Conservation (phyloP, 2,113 vertebrate genomes). For the Balaenoptera acutorostrata region DNA sequence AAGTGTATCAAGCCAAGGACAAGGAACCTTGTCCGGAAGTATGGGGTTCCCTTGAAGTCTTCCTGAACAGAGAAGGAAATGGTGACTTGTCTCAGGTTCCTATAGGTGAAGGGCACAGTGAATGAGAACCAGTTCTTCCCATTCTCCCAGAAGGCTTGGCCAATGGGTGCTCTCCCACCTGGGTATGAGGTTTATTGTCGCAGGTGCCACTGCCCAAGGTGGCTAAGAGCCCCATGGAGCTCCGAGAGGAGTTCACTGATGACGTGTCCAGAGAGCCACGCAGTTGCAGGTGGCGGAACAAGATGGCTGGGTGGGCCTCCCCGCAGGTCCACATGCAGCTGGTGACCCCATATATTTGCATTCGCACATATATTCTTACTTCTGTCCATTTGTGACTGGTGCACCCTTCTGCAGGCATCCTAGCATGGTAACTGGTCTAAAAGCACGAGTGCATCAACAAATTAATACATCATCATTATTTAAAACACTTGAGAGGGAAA, state of each 20-base stretch:
- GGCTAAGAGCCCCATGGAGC: not conserved
- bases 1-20: not conserved
- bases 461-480: not conserved
- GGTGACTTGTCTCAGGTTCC: not conserved
- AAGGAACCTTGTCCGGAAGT: not conserved
- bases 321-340: not conserved
- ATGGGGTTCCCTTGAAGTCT: not conserved
- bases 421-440: not conserved
- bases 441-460: not conserved
- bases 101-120: not conserved
- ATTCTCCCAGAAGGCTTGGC: not conserved
- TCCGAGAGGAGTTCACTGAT: not conserved
- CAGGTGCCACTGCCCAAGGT: not conserved
- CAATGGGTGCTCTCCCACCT: not conserved
- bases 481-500: not conserved
- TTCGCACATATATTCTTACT: not conserved
- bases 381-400: not conserved
- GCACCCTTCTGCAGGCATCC: not conserved
- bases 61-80: not conserved
- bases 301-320: not conserved
- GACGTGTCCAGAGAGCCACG: not conserved
- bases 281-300: accelerated
- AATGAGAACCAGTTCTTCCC: not conserved
- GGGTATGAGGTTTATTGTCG: not conserved
- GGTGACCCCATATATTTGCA: not conserved